phyloP scores from a whole-genome alignment of 2,113 vertebrate species.

The Passer domesticus region DNA sequence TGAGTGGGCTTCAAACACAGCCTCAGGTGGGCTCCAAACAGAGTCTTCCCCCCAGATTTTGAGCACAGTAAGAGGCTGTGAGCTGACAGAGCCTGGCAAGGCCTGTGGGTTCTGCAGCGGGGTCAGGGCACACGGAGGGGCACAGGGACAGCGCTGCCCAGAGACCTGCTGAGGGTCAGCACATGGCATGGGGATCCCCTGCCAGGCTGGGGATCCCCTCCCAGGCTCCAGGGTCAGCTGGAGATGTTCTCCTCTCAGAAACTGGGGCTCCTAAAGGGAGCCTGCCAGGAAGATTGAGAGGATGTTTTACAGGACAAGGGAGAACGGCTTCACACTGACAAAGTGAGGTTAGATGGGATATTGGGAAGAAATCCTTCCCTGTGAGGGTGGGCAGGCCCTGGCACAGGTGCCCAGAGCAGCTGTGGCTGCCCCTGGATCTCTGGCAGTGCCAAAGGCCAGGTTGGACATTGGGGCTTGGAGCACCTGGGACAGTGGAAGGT shows the following conservation, averaged over 20 bases:
- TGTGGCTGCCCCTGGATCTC: not conserved
- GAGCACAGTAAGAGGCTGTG: fast-evolving
- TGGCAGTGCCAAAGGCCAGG: not conserved
- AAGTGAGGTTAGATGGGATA: not conserved
- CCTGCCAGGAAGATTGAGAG: not conserved
- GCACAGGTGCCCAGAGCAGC: not conserved
- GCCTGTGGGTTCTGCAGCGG: not conserved
- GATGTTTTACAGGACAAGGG: not conserved
- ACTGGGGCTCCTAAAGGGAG: not conserved
- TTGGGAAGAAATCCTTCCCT: not conserved
- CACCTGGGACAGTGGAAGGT: not conserved
- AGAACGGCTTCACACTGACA: not conserved
- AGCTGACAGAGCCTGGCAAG: not conserved
- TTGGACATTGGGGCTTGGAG: fast-evolving
- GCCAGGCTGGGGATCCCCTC: not conserved
- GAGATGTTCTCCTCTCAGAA: not conserved
- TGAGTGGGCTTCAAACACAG: fast-evolving
- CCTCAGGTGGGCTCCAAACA: fast-evolving
- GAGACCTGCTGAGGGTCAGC: not conserved
- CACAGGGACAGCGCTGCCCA: not conserved
- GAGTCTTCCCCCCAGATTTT: not conserved
- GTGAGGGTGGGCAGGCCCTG: not conserved
- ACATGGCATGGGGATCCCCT: too few species aligned
- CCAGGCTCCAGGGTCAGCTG: not conserved
- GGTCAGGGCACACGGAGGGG: not conserved